A percentile compares a stretch with the other conserved stretches of the same genome.
Evolutionary conservation across 2,113 vertebrate species (phyloP).

Genomic region (Seriola dumerili): DNA sequence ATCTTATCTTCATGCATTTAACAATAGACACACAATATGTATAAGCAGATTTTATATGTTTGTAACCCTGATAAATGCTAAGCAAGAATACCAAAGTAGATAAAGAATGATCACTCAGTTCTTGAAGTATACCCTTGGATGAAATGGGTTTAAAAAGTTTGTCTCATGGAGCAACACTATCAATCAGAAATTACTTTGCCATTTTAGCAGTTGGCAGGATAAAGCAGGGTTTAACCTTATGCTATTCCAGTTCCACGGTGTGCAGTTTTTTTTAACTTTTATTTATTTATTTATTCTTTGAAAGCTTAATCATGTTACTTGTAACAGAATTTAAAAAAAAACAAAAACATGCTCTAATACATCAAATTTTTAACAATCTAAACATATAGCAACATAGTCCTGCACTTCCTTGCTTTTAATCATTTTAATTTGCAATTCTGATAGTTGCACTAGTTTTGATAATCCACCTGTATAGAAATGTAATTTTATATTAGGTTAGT

Average conservation of each 20-base stretch:
- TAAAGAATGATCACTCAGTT: not conserved
- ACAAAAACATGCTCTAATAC: not conserved
- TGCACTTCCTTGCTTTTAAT: not conserved
- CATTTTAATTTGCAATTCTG: not conserved
- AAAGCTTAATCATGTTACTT: conserved; percentile 4
- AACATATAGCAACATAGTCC: not conserved
- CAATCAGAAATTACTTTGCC: conserved; percentile 17
- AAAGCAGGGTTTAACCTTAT: not conserved
- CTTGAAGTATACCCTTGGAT: not conserved
- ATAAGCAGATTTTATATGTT: not conserved
- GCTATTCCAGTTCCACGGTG: conserved; percentile 10
- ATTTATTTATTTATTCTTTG: conserved; percentile 31
- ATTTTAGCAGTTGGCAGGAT: conserved; percentile 6
- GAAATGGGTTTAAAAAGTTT: not conserved
- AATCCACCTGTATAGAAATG: not conserved
- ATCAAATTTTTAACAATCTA: not conserved
- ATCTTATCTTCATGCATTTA: not conserved
- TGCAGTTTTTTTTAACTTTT: conserved; percentile 15
- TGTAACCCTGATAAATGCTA: not conserved
- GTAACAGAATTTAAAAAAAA: conserved; percentile 4
- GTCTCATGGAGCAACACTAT: not conserved
- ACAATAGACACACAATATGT: not conserved
- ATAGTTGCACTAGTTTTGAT: not conserved
- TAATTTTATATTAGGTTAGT: conserved; percentile 2
- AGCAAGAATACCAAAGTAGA: not conserved